A percentile compares a stretch with the other conserved stretches of the same genome.
Conservation (phyloP, 2,797 vertebrate genomes). For the Gouania willdenowi region DNA sequence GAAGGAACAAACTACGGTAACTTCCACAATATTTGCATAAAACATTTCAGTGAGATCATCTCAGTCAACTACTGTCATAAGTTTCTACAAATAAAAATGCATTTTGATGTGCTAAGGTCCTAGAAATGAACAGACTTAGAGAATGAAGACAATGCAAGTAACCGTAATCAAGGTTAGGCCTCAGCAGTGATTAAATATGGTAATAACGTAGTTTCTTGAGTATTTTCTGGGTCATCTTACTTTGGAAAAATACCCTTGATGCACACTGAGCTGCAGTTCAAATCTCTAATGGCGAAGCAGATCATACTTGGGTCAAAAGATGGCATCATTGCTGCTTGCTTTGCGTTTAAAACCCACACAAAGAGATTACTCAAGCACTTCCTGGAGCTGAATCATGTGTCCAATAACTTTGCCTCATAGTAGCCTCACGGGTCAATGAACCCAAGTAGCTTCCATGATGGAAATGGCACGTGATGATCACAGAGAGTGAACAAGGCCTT, state of each 20-base stretch:
- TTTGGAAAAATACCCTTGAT: constrained; percentile 17
- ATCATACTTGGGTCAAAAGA: constrained; percentile 12
- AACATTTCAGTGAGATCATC: too few species aligned
- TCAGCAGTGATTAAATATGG: constrained; percentile 23
- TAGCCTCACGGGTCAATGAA: constrained; percentile 41
- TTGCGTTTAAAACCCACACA: constrained; percentile 23
- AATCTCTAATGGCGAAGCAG: constrained; percentile 14
- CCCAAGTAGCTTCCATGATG: constrained; percentile 21
- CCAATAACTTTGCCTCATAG: constrained; percentile 4
- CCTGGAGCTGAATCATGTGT: constrained; percentile 9
- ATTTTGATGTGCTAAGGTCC: too few species aligned
- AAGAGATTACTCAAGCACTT: constrained; percentile 57
- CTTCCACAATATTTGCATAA: too few species aligned
- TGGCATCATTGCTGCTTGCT: constrained; percentile 18
- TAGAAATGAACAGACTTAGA: too few species aligned
- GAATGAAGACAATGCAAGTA: not conserved
- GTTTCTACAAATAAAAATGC: too few species aligned
- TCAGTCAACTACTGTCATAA: too few species aligned
- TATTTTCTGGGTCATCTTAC: constrained; percentile 13
- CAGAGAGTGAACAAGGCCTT: constrained; percentile 6
- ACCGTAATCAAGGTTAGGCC: constrained; percentile 32
- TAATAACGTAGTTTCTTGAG: constrained; percentile 15
- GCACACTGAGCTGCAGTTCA: constrained; percentile 13
- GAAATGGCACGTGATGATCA: constrained; percentile 18
- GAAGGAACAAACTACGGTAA: too few species aligned